Percentiles rank a stretch among this genome's conserved stretches.
Evolutionary conservation across 1,140 invertebrate species (phyloP).

Genomic region (Eupeodes corollae): DNA sequence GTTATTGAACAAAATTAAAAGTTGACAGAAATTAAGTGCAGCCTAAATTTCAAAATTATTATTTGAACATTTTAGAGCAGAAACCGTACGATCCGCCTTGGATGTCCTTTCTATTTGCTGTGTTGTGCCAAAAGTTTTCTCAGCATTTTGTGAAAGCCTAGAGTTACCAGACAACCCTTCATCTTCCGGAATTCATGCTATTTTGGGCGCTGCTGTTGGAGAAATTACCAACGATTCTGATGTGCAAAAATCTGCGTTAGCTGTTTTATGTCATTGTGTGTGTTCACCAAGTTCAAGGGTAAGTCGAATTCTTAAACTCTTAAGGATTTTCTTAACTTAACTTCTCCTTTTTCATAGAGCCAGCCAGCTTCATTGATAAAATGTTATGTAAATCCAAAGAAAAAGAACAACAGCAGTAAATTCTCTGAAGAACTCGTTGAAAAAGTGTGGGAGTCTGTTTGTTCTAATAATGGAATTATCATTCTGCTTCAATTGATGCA

Average conservation of each 20-base stretch:
- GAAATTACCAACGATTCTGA: conserved; percentile 82
- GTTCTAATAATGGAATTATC: conserved; percentile 94
- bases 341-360: conserved; percentile 10
- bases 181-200: conserved; percentile 61
- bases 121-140: conserved; percentile 77
- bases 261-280: conserved; percentile 83
- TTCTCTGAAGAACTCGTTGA: conserved; percentile 76
- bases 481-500: conserved; percentile 72
- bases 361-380: conserved; percentile 37
- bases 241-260: conserved; percentile 79
- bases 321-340: background rate
- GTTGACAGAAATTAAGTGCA: too few relatives aligned
- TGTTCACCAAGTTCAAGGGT: conserved; percentile 80
- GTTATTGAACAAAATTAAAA: too few relatives aligned
- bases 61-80: conserved; percentile 61
- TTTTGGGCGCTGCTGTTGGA: conserved; percentile 73
- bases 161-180: conserved; percentile 58
- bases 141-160: conserved; percentile 66
- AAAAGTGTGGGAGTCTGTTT: conserved; percentile 85
- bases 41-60: too few relatives aligned
- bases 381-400: conserved; percentile 42
- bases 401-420: conserved; percentile 60
- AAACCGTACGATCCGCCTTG: conserved; percentile 79
- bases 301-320: conserved; percentile 15
- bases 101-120: conserved; percentile 85